Conservation (phyloP, 2,113 vertebrate species). For the Trochalopteron elliotii region DNA sequence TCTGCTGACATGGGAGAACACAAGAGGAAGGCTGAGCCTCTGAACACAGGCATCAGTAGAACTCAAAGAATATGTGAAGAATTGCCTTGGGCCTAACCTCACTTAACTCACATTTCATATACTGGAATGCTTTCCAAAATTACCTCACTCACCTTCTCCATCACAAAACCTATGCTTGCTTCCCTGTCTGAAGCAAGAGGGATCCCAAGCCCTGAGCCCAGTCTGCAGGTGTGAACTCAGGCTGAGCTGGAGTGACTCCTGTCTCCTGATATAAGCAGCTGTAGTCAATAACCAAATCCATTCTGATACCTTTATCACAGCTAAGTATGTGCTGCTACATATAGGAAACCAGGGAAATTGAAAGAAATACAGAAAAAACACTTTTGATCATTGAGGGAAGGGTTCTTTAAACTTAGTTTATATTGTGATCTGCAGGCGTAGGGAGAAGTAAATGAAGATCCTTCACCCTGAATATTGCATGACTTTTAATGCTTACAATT, state of each 20-base stretch:
- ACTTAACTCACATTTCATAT: background rate
- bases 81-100: slow-evolving; percentile 31
- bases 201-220: background rate
- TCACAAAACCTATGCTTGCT: background rate
- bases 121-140: background rate
- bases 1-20: slow-evolving; percentile 32
- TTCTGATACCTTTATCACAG: background rate
- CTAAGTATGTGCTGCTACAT: background rate
- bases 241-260: background rate
- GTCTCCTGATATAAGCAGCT: background rate
- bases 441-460: background rate
- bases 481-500: background rate
- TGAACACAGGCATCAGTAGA: slow-evolving; percentile 21
- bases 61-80: slow-evolving; percentile 6
- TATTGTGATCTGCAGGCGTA: background rate
- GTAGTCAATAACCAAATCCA: background rate
- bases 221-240: background rate
- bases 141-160: background rate
- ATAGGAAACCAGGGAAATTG: background rate
- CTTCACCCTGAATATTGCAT: background rate
- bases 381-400: background rate
- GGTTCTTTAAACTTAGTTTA: background rate
- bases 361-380: background rate
- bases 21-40: background rate
- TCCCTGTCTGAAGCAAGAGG: rapidly evolving